A percentile compares a stretch with the other conserved stretches of the same genome.
Conservation (phyloP, 2,888 invertebrate genomes). For the Choristoneura rosaceana region DNA sequence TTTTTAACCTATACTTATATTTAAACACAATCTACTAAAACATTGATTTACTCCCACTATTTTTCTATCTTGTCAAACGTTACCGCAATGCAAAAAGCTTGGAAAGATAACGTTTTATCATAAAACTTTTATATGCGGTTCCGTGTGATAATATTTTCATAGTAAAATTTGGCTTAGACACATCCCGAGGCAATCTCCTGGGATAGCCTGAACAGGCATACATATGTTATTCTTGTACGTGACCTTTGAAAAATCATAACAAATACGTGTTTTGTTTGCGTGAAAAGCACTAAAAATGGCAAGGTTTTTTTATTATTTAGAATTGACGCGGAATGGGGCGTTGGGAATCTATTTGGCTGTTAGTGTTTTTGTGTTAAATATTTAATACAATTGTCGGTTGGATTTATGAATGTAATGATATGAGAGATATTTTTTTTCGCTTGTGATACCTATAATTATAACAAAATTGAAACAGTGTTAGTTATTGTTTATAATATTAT, state of each 20-base stretch:
- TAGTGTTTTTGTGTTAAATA: slow-evolving; percentile 33
- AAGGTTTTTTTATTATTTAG: slow-evolving; percentile 36
- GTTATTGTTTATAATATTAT: no score
- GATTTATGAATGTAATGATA: background rate
- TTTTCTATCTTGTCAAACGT: slow-evolving; percentile 10
- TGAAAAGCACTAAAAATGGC: slow-evolving; percentile 34
- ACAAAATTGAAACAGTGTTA: no score
- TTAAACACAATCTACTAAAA: background rate
- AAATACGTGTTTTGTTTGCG: slow-evolving; percentile 31
- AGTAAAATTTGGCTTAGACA: slow-evolving; percentile 63
- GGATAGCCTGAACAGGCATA: slow-evolving; percentile 58
- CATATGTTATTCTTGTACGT: slow-evolving; percentile 64
- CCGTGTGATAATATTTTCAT: slow-evolving; percentile 62
- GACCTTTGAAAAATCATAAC: slow-evolving; percentile 51
- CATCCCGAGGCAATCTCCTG: slow-evolving; percentile 57
- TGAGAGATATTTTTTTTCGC: no score
- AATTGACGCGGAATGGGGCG: slow-evolving; percentile 20
- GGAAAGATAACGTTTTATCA: slow-evolving; percentile 40
- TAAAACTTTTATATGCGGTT: slow-evolving; percentile 41
- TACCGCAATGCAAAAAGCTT: slow-evolving; percentile 20
- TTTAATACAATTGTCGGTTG: slow-evolving; percentile 14
- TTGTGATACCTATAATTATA: no score
- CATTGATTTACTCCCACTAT: background rate
- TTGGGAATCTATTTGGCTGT: slow-evolving; percentile 23
- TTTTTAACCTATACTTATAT: no score